Evolutionary conservation across 2,113 vertebrate species (phyloP).

Genomic region (Myotis lucifugus): DNA sequence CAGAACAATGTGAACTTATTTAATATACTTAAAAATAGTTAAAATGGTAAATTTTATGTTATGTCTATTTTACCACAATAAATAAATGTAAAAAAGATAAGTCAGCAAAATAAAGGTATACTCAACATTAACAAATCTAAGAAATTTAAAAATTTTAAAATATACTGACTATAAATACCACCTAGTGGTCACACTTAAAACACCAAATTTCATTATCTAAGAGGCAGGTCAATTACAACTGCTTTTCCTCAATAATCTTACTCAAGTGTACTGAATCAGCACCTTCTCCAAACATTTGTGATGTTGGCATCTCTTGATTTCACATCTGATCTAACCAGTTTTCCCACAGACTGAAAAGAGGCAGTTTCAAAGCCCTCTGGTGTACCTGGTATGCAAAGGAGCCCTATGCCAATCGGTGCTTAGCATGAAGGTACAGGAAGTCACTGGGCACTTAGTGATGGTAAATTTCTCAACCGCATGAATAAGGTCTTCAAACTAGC

Average conservation of each 20-base stretch:
- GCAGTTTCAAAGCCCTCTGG: not conserved
- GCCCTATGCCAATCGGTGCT: not conserved
- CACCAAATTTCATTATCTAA: constrained; percentile 12
- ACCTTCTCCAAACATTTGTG: not conserved
- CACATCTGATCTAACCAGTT: not conserved
- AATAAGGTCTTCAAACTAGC: not conserved
- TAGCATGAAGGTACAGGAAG: not conserved
- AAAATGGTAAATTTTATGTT: not conserved
- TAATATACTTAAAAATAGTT: not conserved
- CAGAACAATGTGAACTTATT: not conserved
- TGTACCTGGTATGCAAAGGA: not conserved
- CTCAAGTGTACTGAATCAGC: not conserved
- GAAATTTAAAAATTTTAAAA: constrained; percentile 23
- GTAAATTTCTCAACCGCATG: not conserved
- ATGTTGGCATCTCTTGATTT: not conserved
- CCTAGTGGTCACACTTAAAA: constrained; percentile 77
- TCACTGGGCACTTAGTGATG: not conserved
- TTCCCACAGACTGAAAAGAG: not conserved
- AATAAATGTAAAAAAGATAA: not conserved
- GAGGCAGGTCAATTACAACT: not conserved
- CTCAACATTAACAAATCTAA: constrained; percentile 31
- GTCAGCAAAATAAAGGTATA: constrained; percentile 43
- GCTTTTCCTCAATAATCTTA: not conserved
- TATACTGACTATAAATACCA: constrained; percentile 73
- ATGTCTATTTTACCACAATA: not conserved